Evolutionary conservation across 2,113 vertebrate genomes (phyloP).

Genomic region (Phaethon lepturus): DNA sequence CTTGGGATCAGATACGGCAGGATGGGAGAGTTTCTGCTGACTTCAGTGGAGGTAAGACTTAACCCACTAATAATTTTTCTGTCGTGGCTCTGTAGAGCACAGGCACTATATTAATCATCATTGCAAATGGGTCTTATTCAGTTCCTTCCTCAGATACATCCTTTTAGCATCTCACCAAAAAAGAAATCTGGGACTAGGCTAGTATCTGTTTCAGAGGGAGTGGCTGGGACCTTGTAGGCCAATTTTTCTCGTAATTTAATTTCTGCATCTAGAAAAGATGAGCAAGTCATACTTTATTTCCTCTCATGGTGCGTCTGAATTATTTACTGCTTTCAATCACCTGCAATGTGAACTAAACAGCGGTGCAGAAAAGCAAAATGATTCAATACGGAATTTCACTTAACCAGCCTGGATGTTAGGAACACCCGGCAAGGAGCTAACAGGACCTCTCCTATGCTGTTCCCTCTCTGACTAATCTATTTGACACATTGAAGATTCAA

Average conservation of each 20-base stretch:
- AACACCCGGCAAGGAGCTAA: background rate
- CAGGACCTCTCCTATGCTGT: background rate
- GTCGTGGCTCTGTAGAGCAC: fast-evolving
- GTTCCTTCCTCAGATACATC: background rate
- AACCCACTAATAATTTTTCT: background rate
- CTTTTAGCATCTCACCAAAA: background rate
- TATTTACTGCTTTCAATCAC: background rate
- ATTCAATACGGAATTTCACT: background rate
- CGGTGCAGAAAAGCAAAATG: background rate
- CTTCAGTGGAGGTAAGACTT: background rate
- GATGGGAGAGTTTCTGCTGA: background rate
- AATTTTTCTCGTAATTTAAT: background rate
- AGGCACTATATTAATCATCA: background rate
- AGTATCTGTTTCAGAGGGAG: background rate
- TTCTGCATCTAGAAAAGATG: background rate
- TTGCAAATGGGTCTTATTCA: background rate
- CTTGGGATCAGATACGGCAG: background rate
- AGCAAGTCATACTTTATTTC: background rate
- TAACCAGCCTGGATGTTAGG: background rate
- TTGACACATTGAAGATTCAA: background rate
- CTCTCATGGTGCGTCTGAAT: background rate
- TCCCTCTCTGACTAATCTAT: background rate
- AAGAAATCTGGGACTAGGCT: background rate
- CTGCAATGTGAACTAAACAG: background rate
- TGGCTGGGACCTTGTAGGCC: background rate